A percentile compares a stretch with the other conserved stretches of the same genome.
Evolutionary conservation across 1,140 invertebrate genomes (phyloP).

Genomic region (Calephelis virginiensis): DNA sequence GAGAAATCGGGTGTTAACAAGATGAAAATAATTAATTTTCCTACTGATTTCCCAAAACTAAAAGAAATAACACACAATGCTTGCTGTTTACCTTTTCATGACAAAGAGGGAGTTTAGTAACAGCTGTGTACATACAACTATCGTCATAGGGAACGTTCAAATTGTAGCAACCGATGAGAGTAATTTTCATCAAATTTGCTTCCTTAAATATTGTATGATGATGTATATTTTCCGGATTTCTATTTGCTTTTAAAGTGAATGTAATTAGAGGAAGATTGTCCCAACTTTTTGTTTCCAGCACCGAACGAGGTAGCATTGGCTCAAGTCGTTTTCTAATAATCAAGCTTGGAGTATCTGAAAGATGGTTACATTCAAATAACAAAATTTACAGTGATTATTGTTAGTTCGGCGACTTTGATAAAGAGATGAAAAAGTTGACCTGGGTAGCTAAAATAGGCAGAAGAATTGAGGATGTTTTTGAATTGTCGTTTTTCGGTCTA

Average conservation of each 20-base stretch:
- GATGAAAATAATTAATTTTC: background rate
- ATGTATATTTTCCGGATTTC: constrained; percentile 36
- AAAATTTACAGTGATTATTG: no score
- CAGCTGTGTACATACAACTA: constrained; percentile 42
- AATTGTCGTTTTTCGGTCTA: no score
- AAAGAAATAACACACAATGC: constrained; percentile 12
- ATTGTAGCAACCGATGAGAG: constrained; percentile 54
- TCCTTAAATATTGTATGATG: constrained; percentile 49
- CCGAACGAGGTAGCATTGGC: constrained; percentile 35
- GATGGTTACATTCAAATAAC: background rate
- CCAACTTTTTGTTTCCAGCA: constrained; percentile 54
- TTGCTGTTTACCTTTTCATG: constrained; percentile 43
- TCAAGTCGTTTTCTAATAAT: constrained; percentile 50
- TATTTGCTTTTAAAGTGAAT: constrained; percentile 39
- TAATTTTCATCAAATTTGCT: constrained; percentile 54
- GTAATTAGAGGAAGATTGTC: constrained; percentile 56
- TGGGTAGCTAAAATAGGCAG: no score
- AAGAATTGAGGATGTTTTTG: no score
- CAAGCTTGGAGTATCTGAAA: constrained; percentile 48
- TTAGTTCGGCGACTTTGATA: no score
- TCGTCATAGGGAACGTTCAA: constrained; percentile 43
- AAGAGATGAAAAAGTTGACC: no score
- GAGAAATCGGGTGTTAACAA: background rate
- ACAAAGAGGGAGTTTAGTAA: constrained; percentile 44
- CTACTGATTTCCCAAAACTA: background rate